A percentile compares a stretch with the other conserved stretches of the same genome.
Conservation (phyloP, 2,797 vertebrate species). For the Triplophysa yarkandensis region DNA sequence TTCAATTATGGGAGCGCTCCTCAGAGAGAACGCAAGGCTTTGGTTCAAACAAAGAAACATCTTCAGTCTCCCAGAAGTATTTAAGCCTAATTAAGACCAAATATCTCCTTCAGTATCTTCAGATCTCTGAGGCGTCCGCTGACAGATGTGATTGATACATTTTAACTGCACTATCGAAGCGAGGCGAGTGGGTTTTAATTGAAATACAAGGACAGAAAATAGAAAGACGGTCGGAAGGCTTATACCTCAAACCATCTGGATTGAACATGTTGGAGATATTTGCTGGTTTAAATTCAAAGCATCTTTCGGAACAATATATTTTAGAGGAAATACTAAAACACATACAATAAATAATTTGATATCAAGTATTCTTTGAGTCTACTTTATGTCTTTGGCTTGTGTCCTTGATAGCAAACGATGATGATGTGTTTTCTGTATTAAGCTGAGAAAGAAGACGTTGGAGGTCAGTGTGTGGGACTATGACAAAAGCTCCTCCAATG, state of each 20-base stretch:
- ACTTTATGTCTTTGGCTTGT: too few relatives aligned
- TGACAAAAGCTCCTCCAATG: conserved; percentile 94
- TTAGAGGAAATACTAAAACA: too few relatives aligned
- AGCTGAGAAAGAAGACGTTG: conserved; percentile 98
- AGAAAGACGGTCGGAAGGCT: conserved; percentile 22
- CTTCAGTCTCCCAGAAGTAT: conserved; percentile 50
- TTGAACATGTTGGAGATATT: conserved; percentile 15
- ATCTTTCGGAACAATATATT: too few relatives aligned
- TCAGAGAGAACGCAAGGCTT: conserved; percentile 44
- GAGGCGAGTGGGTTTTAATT: conserved; percentile 47
- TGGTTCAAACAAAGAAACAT: conserved; percentile 40
- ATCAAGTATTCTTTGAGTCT: too few relatives aligned
- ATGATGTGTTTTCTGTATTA: conserved; percentile 57
- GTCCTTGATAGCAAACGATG: background rate
- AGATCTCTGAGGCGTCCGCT: conserved; percentile 40
- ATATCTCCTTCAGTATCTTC: conserved; percentile 40
- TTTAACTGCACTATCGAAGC: conserved; percentile 44
- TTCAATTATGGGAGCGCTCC: conserved; percentile 53
- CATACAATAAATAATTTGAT: too few relatives aligned
- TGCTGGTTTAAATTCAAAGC: background rate
- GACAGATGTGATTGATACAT: conserved; percentile 50
- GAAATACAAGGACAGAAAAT: conserved; percentile 49
- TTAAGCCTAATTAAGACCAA: conserved; percentile 54
- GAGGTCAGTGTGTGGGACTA: conserved; percentile 99
- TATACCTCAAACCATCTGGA: conserved; percentile 41